Conservation (phyloP, 2,797 vertebrate species). For the Fundulus diaphanus region DNA sequence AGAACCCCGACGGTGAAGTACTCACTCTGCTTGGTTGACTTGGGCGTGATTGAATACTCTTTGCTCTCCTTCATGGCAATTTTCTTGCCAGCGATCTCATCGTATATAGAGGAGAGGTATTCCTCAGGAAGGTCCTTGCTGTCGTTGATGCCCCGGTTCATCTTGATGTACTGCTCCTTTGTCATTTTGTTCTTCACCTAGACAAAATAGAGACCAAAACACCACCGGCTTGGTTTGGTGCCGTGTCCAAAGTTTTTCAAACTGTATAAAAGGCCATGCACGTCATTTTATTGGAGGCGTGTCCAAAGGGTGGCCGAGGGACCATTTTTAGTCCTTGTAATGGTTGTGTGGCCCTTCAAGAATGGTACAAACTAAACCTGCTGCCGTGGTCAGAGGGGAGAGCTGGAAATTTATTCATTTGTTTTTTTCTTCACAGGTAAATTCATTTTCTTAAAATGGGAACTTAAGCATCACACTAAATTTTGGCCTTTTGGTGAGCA, state of each 20-base stretch:
- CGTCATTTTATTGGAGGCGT: neutral
- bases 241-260: neutral
- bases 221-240: neutral
- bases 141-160: conserved; percentile 99
- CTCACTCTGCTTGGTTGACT: conserved; percentile 98
- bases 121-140: conserved; percentile 99
- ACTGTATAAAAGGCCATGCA: neutral
- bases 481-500: too few species aligned
- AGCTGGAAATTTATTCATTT: too few species aligned
- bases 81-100: conserved; percentile 98
- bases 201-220: neutral
- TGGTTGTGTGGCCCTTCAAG: too few species aligned
- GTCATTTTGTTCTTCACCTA: conserved; percentile 99
- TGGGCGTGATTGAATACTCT: conserved; percentile 87
- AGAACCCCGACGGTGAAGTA: conserved; percentile 18
- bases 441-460: too few species aligned
- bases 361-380: too few species aligned
- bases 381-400: too few species aligned
- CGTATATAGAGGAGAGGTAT: conserved; percentile 96
- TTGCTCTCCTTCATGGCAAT: conserved; percentile 99
- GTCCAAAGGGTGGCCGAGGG: neutral
- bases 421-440: too few species aligned
- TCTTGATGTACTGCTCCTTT: conserved; percentile 99
- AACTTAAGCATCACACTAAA: too few species aligned
- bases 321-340: neutral